A percentile compares a stretch with the other conserved stretches of the same genome.
phyloP scores from a whole-genome alignment of 2,888 invertebrate genomes.

The Caenorhabditis zanzibari region DNA sequence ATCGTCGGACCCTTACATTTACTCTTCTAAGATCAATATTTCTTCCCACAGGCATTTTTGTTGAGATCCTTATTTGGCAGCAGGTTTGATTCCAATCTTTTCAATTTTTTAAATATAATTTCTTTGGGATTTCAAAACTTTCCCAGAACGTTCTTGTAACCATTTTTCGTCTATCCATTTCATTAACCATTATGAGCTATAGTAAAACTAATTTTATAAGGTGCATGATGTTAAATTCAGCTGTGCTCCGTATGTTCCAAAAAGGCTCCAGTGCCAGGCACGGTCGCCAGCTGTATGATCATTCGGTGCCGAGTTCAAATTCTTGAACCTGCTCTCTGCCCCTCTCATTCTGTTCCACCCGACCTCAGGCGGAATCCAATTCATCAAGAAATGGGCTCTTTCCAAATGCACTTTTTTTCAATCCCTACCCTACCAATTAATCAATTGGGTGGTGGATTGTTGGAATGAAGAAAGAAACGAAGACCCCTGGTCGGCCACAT shows the following conservation, averaged over 20 bases:
- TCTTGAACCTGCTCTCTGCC: not conserved
- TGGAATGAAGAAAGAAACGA: constrained; percentile 45
- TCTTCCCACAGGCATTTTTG: not conserved
- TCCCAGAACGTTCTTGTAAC: too few relatives aligned
- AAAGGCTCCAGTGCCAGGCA: not conserved
- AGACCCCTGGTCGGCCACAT: constrained; percentile 56
- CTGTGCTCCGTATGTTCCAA: constrained; percentile 8
- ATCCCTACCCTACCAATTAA: constrained; percentile 49
- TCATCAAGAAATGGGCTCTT: constrained; percentile 12
- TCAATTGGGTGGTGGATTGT: constrained; percentile 54
- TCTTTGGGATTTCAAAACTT: too few relatives aligned
- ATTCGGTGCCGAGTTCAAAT: not conserved
- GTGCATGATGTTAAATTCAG: constrained; percentile 10
- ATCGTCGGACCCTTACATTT: not conserved
- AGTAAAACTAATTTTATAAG: too few relatives aligned
- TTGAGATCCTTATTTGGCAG: too few relatives aligned
- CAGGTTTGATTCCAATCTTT: too few relatives aligned
- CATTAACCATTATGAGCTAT: too few relatives aligned
- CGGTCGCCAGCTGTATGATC: constrained; percentile 14
- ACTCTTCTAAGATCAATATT: not conserved
- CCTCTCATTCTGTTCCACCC: not conserved
- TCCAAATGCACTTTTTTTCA: constrained; percentile 55
- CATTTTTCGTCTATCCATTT: too few relatives aligned
- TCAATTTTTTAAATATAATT: too few relatives aligned
- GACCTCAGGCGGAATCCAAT: constrained; percentile 5